These are phyloP conservation scores for Platichthys stellatus DNA, from an alignment of 2,113 vertebrate species.

Conservation along the genomic window DNA sequence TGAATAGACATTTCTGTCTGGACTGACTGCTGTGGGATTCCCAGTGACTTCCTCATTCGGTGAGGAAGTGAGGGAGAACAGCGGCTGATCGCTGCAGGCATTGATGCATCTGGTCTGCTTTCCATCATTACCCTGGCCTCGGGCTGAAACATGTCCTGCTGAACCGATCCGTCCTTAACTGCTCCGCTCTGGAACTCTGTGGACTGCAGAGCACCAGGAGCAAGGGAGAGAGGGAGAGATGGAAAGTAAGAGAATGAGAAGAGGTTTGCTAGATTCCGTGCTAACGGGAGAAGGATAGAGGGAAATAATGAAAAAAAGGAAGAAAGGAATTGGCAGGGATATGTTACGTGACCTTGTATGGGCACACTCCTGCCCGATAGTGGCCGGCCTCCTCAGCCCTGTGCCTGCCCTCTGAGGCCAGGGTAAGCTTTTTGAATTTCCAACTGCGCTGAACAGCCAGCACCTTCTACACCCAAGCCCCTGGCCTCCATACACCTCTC, in stretches of 20 bases:
- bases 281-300: not conserved
- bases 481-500: not conserved
- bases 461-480: not conserved
- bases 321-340: not conserved
- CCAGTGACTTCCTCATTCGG: conserved; percentile 51
- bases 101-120: conserved; percentile 67
- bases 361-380: not conserved
- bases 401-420: not conserved
- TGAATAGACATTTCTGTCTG: conserved; percentile 42
- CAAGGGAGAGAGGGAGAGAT: not conserved
- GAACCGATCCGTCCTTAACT: conserved; percentile 66
- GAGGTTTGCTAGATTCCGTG: not conserved
- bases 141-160: conserved; percentile 70
- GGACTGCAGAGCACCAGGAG: conserved; percentile 24
- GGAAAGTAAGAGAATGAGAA: not conserved
- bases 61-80: conserved; percentile 55
- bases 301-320: not conserved
- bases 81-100: conserved; percentile 62
- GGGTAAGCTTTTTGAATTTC: conserved; percentile 6
- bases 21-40: conserved; percentile 45
- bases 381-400: not conserved
- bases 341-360: conserved; percentile 1
- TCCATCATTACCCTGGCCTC: conserved; percentile 69
- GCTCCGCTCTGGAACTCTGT: conserved; percentile 47
- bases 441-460: not conserved